These are phyloP conservation scores for Chrysochloris asiatica DNA, from an alignment of 2,113 vertebrate genomes.

Conservation along the genomic window DNA sequence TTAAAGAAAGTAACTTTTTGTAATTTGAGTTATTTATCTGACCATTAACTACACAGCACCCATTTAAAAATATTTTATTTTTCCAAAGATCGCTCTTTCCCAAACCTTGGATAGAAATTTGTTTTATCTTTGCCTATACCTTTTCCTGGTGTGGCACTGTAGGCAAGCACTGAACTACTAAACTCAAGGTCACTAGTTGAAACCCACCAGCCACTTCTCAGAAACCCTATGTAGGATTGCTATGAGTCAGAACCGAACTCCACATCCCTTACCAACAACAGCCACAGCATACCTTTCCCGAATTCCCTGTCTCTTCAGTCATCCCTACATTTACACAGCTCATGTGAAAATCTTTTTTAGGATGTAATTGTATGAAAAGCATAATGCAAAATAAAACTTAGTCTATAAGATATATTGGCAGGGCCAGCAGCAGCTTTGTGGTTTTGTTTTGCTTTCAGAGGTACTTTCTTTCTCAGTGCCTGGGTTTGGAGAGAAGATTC, in stretches of 20 bases:
- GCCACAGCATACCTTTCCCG: no score
- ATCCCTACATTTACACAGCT: background rate
- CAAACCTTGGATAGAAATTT: background rate
- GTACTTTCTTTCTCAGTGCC: background rate
- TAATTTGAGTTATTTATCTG: conserved; percentile 5
- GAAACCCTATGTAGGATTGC: no score
- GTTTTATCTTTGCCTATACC: background rate
- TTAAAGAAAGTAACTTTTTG: background rate
- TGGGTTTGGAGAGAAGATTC: background rate
- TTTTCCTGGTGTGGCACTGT: no score
- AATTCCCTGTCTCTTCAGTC: background rate
- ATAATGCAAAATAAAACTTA: conserved; percentile 51
- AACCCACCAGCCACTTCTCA: no score
- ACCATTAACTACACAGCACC: background rate
- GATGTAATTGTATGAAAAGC: conserved; percentile 43
- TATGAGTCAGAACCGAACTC: no score
- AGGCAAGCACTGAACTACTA: no score
- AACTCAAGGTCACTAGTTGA: no score
- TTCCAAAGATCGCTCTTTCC: background rate
- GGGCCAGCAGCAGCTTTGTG: background rate
- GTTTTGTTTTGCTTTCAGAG: background rate
- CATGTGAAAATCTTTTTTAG: background rate
- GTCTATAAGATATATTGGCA: background rate
- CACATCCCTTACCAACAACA: no score
- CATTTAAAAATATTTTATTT: background rate